Percentiles rank a stretch among this genome's conserved stretches.
Conservation (phyloP, 2,888 invertebrate species). For the Auanema freiburgensis region DNA sequence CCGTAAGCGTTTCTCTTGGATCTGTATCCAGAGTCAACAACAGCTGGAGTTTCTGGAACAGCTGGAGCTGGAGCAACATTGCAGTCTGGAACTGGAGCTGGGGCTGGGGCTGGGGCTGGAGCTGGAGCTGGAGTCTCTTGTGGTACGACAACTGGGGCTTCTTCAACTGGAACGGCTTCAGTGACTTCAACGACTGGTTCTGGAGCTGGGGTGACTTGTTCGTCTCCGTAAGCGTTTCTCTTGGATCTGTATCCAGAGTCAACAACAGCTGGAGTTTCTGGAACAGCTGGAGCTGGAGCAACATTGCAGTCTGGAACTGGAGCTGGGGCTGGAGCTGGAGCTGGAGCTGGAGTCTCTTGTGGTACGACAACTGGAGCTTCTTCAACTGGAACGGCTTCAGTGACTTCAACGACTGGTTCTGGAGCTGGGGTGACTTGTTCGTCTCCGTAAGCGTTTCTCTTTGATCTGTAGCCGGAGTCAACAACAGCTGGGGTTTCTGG, state of each 20-base stretch:
- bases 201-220: conserved; percentile 34
- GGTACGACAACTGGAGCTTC: too few species aligned
- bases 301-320: conserved; percentile 21
- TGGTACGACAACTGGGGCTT: conserved; percentile 21
- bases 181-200: conserved; percentile 23
- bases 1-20: conserved; percentile 30
- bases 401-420: too few species aligned
- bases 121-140: conserved; percentile 15
- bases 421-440: too few species aligned
- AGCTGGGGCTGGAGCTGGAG: too few species aligned
- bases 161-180: conserved; percentile 30
- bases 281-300: conserved; percentile 9
- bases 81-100: conserved; percentile 24
- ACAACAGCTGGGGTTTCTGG: too few species aligned
- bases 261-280: conserved; percentile 6
- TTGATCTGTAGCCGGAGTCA: too few species aligned
- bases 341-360: too few species aligned
- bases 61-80: conserved; percentile 8
- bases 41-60: conserved; percentile 10
- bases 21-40: conserved; percentile 6
- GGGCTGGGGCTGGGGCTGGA: conserved; percentile 30
- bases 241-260: conserved; percentile 13
- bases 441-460: too few species aligned
- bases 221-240: conserved; percentile 36
- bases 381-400: too few species aligned